Conservation (phyloP, 53 echinoderm and acorn worm species). For the Holothuria scabra region DNA sequence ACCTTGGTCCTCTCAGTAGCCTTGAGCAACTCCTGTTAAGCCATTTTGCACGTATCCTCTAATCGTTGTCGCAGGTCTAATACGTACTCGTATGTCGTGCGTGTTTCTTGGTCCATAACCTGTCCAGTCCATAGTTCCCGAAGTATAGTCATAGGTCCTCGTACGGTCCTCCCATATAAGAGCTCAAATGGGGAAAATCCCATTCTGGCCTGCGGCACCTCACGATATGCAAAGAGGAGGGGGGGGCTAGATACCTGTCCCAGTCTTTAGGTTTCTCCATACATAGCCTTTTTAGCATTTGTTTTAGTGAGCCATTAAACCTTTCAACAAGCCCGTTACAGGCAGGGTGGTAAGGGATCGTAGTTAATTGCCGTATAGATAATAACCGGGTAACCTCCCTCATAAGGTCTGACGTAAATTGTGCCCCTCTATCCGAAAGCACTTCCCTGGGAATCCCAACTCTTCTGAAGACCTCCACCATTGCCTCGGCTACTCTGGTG, state of each 20-base stretch:
- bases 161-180: conserved; percentile 34
- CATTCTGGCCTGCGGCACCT: conserved; percentile 21
- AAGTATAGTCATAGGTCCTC: conserved; percentile 38
- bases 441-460: conserved; percentile 50
- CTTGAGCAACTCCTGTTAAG: conserved; percentile 31
- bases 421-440: conserved; percentile 40
- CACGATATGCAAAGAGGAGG: conserved; percentile 35
- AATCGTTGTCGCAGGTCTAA: conserved; percentile 45
- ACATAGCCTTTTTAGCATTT: conserved; percentile 50
- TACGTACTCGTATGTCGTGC: conserved; percentile 41
- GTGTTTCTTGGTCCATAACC: conserved; percentile 3
- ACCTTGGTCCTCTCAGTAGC: conserved; percentile 10
- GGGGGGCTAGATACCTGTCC: conserved; percentile 38
- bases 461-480: conserved; percentile 45
- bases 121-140: conserved; percentile 28
- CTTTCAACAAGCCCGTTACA: conserved; percentile 62
- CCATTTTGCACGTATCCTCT: conserved; percentile 46
- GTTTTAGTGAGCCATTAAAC: conserved; percentile 14
- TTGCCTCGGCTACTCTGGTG: conserved; percentile 38
- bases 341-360: conserved; percentile 50
- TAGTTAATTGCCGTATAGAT: conserved; percentile 35
- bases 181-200: conserved; percentile 44
- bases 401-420: conserved; percentile 53
- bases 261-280: conserved; percentile 43
- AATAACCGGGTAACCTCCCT: conserved; percentile 48